phyloP scores from a whole-genome alignment of 2,797 vertebrate genomes.

The Todus mexicanus region DNA sequence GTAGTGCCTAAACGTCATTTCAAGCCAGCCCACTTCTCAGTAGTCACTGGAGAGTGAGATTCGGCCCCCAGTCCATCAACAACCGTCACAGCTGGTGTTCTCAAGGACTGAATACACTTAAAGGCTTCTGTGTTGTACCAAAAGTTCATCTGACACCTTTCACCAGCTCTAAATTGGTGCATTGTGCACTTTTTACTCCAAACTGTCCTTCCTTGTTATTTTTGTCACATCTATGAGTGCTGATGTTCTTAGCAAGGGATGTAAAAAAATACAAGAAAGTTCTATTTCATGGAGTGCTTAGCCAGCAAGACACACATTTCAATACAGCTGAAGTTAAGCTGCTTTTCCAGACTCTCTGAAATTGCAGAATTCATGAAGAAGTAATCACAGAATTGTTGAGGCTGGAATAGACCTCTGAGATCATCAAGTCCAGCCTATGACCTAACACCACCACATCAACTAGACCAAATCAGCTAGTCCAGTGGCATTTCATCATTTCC shows the following conservation, averaged over 20 bases:
- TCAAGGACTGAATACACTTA: background rate
- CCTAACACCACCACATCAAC: no score
- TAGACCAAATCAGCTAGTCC: background rate
- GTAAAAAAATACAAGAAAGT: background rate
- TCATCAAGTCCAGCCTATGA: no score
- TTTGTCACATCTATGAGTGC: background rate
- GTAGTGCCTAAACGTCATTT: slow-evolving; percentile 34
- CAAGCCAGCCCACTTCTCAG: background rate
- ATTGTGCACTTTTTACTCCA: slow-evolving; percentile 4
- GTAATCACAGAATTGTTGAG: no score
- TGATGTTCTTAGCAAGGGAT: background rate
- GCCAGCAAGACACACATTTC: background rate
- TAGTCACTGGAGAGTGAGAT: background rate
- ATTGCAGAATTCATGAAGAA: background rate
- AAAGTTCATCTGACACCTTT: background rate
- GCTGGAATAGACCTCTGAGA: no score
- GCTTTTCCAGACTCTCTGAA: background rate
- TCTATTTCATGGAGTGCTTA: background rate
- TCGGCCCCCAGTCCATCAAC: background rate
- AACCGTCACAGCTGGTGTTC: background rate
- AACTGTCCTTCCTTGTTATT: background rate
- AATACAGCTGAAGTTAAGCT: background rate
- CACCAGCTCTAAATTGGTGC: background rate
- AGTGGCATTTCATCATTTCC: background rate
- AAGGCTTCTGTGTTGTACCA: background rate